These are phyloP conservation scores for Megalopta genalis DNA, from an alignment of 1,140 invertebrate species.

Conservation along the genomic window DNA sequence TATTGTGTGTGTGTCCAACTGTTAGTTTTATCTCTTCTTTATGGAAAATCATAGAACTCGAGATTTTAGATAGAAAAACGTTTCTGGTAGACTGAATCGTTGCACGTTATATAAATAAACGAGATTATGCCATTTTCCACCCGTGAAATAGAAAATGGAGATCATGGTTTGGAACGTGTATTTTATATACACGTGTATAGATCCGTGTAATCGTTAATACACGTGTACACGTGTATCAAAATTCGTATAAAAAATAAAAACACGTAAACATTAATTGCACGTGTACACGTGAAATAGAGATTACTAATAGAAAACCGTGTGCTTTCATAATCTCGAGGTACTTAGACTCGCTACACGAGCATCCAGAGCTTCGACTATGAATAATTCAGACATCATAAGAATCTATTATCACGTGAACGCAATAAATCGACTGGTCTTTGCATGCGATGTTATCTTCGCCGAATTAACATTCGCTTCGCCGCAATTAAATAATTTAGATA, in stretches of 20 bases:
- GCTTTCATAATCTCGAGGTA: constrained; percentile 5
- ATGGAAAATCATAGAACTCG: neutral
- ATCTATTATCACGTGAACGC: neutral
- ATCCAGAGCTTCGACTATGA: constrained; percentile 25
- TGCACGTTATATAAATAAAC: too few species aligned
- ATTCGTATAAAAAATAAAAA: too few species aligned
- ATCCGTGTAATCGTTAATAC: too few species aligned
- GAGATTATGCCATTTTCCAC: neutral
- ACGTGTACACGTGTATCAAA: too few species aligned
- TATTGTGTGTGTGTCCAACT: too few species aligned
- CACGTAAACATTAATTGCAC: too few species aligned
- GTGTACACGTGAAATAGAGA: too few species aligned
- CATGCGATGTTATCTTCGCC: neutral
- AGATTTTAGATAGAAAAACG: neutral
- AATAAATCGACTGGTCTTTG: constrained; percentile 9
- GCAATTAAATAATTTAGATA: neutral
- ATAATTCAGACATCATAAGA: constrained; percentile 27
- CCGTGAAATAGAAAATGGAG: constrained; percentile 21
- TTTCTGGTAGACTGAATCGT: too few species aligned
- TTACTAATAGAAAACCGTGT: constrained; percentile 25
- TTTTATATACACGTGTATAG: too few species aligned
- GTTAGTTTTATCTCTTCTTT: neutral
- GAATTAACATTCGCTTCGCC: neutral
- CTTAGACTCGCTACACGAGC: constrained; percentile 38
- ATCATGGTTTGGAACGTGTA: too few species aligned